Evolutionary conservation across 2,113 vertebrate species (phyloP), one percentile per base, ranked within the genome.

Genomic region (Dasyprocta punctata): DNA sequence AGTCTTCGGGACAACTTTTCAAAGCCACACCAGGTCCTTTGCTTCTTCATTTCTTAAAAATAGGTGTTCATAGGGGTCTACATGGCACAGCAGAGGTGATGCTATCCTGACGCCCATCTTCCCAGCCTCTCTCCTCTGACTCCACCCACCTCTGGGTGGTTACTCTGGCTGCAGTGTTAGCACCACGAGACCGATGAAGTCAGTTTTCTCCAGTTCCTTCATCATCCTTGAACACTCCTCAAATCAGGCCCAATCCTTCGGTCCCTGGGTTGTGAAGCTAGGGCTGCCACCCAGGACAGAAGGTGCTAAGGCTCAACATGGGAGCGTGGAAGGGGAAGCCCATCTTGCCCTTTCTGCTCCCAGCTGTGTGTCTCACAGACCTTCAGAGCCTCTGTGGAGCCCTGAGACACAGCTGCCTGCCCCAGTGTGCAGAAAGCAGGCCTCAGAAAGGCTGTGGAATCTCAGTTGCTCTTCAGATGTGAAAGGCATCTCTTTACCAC

Each of bases 221-320:
- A 0, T 54, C 10, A 3, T 83, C 30, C 38, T 71, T 47, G 44
- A 11, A 17, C 38, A 36, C 47, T 30, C 8, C 33, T 24, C 12
- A 41, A n/a, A 8, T 63, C 19, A 5, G 11, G 12, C 19, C 65
- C 67, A 33, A 44, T 41, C 41, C 49, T 67, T 47, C 16, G 63
- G 33, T 26, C 5, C 41, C 7, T 14, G 60, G 19, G 1, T 3
- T 9, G 5, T 38, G 28, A 71, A 86, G 58, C 13, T 6, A 17
- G 61, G 47, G 38, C 58, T n/a, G 2, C n/a, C 13, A 11, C 10
- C 36, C 0, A 5, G 0, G 7, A 24, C 41, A 47, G n/a, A 69
- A 1, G 2, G 0, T 24, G 22, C 41, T 5, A 41, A 75, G 49
- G 11, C 75, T 94, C 89, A 2, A 22, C 7, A 38, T 69, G 30